Conservation (phyloP, 2,797 vertebrate species). For the Myotis myotis region DNA sequence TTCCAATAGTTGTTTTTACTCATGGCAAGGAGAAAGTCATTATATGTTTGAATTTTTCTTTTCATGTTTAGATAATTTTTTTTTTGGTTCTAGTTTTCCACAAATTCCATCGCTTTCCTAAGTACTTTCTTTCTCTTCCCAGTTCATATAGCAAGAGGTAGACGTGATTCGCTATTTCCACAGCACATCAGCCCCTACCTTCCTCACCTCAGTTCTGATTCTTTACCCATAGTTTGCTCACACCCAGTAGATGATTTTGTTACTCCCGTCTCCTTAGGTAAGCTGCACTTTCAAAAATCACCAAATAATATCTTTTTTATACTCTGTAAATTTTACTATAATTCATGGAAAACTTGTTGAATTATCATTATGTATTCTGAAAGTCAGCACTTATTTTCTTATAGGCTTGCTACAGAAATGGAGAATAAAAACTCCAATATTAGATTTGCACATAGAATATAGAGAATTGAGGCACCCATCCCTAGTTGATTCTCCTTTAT, state of each 20-base stretch:
- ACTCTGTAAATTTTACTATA: conserved; percentile 20
- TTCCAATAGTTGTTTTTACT: conserved; percentile 15
- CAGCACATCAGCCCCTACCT: background rate
- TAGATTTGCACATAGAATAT: background rate
- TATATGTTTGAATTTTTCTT: conserved; percentile 49
- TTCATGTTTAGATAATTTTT: background rate
- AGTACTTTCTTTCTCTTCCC: conserved; percentile 28
- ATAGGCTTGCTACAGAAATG: background rate
- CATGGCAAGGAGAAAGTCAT: conserved; percentile 24
- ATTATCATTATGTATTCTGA: conserved; percentile 29
- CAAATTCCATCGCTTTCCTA: conserved; percentile 20
- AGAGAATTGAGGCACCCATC: background rate
- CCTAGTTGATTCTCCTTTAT: background rate
- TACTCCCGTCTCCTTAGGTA: conserved; percentile 12
- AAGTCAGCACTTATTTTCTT: conserved; percentile 23
- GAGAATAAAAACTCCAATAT: background rate
- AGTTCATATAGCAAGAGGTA: background rate
- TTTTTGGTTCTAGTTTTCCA: conserved; percentile 8
- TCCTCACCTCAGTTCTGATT: background rate
- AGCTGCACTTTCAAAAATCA: conserved; percentile 17
- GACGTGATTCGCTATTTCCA: background rate
- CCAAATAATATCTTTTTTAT: background rate
- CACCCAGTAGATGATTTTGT: background rate
- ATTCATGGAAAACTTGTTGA: conserved; percentile 10
- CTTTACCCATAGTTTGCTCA: background rate